phyloP scores from a whole-genome alignment of 1,140 invertebrate species.

The Brachionus calyciflorus region DNA sequence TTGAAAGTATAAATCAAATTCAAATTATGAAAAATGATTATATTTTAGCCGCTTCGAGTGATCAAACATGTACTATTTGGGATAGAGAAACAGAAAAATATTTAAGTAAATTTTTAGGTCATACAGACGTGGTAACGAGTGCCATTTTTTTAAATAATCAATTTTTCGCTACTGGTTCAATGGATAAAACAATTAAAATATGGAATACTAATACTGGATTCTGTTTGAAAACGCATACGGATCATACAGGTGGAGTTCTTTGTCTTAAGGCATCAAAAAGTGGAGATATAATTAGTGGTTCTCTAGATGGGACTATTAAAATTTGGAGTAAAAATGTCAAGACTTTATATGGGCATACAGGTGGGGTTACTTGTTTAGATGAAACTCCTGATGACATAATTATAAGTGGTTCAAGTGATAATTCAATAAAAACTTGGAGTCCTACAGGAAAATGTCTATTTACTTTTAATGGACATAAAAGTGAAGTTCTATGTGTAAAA shows the following conservation, averaged over 20 bases:
- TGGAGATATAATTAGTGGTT: constrained; percentile 17
- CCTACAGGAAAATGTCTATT: background rate
- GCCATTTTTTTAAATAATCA: background rate
- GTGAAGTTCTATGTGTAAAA: background rate
- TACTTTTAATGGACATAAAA: background rate
- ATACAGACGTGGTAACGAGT: background rate
- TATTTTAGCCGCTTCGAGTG: background rate
- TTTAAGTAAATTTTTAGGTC: constrained; percentile 6
- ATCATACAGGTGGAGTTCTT: background rate
- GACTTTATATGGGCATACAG: background rate
- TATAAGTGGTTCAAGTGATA: background rate
- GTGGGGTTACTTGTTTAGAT: background rate
- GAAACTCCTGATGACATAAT: background rate
- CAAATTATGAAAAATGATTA: background rate
- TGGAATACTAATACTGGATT: constrained; percentile 16
- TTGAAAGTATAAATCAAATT: background rate
- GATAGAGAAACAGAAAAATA: constrained; percentile 1
- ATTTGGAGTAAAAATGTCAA: background rate
- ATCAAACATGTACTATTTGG: background rate
- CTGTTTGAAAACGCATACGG: background rate
- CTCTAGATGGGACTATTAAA: constrained; percentile 9
- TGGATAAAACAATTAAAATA: constrained; percentile 9
- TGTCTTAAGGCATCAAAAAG: background rate
- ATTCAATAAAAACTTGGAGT: background rate
- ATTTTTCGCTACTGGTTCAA: constrained; percentile 12